phyloP scores from a whole-genome alignment of 2,113 vertebrate genomes.

The Chaetops frenatus region DNA sequence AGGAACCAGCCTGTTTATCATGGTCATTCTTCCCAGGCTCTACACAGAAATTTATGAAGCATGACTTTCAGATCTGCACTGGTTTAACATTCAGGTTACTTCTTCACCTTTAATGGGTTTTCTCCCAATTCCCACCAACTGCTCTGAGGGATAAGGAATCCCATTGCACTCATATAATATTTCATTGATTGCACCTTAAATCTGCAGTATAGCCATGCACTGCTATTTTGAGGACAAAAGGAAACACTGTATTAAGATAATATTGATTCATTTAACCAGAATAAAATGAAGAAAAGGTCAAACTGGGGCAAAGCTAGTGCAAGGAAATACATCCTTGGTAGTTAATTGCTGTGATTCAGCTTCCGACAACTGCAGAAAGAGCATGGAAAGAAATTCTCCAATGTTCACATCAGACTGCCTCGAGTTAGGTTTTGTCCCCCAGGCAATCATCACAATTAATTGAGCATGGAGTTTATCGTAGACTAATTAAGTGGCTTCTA shows the following conservation, averaged over 20 bases:
- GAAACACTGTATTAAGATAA: background rate
- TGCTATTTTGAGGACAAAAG: background rate
- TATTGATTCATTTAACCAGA: conserved; percentile 21
- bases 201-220: background rate
- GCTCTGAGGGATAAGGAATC: background rate
- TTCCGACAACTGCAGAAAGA: background rate
- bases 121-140: background rate
- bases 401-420: background rate
- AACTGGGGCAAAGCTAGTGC: background rate
- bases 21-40: background rate
- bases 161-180: background rate
- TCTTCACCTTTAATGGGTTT: background rate
- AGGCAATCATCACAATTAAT: conserved; percentile 58
- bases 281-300: background rate
- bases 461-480: conserved; percentile 45
- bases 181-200: conserved; percentile 6
- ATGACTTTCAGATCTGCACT: rapidly evolving
- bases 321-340: background rate
- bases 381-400: background rate
- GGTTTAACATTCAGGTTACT: background rate
- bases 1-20: background rate
- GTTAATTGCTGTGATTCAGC: background rate
- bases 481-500: conserved; percentile 48
- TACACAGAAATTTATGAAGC: background rate
- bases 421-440: background rate